These are phyloP conservation scores for Clavelina lepadiformis DNA, from an alignment of 23 tunicate genomes.

Conservation along the genomic window DNA sequence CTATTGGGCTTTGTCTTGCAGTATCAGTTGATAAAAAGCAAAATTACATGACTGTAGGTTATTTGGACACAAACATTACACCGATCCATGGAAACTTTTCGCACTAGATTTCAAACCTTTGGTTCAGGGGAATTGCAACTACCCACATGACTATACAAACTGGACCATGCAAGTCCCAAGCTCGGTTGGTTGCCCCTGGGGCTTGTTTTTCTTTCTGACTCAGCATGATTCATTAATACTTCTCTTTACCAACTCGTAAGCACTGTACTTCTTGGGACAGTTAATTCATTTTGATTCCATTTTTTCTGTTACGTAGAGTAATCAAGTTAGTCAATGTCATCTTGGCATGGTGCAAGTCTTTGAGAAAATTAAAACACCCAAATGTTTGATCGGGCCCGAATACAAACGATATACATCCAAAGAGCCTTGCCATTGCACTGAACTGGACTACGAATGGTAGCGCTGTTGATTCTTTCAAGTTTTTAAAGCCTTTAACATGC, in stretches of 20 bases:
- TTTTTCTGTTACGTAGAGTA: too few relatives aligned
- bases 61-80: constrained; percentile 60
- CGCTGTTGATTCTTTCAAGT: too few relatives aligned
- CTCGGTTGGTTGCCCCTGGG: too few relatives aligned
- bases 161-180: constrained; percentile 43
- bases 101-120: constrained; percentile 59
- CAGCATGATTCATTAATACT: too few relatives aligned
- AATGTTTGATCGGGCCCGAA: constrained; percentile 48
- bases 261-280: too few relatives aligned
- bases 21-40: neutral
- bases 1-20: too few relatives aligned
- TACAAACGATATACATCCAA: constrained; percentile 17
- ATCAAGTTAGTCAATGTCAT: constrained; percentile 38
- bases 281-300: too few relatives aligned
- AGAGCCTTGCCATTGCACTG: constrained; percentile 45
- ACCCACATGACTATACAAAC: constrained; percentile 58
- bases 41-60: constrained; percentile 32
- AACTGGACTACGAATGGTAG: constrained; percentile 86
- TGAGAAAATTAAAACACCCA: constrained; percentile 11
- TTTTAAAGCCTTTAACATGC: too few relatives aligned
- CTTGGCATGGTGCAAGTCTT: constrained; percentile 61
- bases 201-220: too few relatives aligned
- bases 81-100: constrained; percentile 71
- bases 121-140: constrained; percentile 38
- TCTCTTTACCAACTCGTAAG: too few relatives aligned